A percentile compares a stretch with the other conserved stretches of the same genome.
Evolutionary conservation across 2,888 invertebrate genomes (phyloP).

Genomic region (Matsumyia berberina): DNA sequence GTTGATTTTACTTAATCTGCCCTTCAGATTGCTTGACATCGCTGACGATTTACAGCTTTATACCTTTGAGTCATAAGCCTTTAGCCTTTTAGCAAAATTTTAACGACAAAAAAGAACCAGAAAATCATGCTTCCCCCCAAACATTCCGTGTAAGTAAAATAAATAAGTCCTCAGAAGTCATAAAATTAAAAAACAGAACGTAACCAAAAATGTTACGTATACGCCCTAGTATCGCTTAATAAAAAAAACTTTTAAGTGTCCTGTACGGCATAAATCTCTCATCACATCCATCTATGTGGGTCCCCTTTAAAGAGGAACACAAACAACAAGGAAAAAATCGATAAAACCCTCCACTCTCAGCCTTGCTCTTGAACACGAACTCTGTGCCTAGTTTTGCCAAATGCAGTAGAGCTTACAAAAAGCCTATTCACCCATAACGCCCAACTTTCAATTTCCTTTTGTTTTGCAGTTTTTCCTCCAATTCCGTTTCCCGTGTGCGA

Average conservation of each 20-base stretch:
- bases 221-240: slow-evolving; percentile 29
- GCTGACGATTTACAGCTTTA: no score
- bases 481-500: neutral
- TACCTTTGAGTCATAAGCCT: no score
- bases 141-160: neutral
- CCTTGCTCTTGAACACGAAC: slow-evolving; percentile 50
- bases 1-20: no score
- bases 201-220: slow-evolving; percentile 39
- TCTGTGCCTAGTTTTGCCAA: neutral
- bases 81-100: no score
- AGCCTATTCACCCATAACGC: slow-evolving; percentile 53
- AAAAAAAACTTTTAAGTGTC: neutral
- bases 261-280: neutral
- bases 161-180: neutral
- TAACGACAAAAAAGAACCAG: no score
- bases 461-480: slow-evolving; percentile 10
- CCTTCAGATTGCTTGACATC: no score
- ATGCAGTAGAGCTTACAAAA: slow-evolving; percentile 1
- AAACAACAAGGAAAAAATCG: slow-evolving; percentile 26
- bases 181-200: neutral
- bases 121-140: no score
- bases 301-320: neutral
- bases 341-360: slow-evolving; percentile 21
- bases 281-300: neutral
- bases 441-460: slow-evolving; percentile 58